Evolutionary conservation across 1,140 invertebrate species (phyloP).

Genomic region (Drosophila pallidifrons): DNA sequence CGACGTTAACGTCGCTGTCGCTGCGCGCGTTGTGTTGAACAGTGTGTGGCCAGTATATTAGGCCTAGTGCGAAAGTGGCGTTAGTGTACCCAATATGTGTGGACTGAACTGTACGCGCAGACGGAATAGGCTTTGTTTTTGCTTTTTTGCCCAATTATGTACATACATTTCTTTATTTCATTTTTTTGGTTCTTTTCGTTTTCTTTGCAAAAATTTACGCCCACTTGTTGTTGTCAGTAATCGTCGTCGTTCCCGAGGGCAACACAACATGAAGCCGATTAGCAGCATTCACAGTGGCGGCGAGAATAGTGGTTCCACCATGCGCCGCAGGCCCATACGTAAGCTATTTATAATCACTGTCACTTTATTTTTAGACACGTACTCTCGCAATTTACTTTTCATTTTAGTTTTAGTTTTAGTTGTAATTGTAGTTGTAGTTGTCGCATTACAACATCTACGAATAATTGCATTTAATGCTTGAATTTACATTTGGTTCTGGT

Average conservation of each 20-base stretch:
- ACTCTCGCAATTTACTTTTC: slow-evolving; percentile 29
- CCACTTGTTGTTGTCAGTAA: slow-evolving; percentile 46
- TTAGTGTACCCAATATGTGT: slow-evolving; percentile 37
- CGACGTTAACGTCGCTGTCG: not conserved
- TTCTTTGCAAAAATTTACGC: slow-evolving; percentile 58
- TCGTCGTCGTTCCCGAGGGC: slow-evolving; percentile 35
- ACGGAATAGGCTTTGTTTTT: slow-evolving; percentile 26
- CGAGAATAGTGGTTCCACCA: slow-evolving; percentile 68
- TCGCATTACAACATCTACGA: slow-evolving; percentile 28
- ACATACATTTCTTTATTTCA: slow-evolving; percentile 30
- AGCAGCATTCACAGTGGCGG: slow-evolving; percentile 66
- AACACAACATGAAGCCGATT: slow-evolving; percentile 61
- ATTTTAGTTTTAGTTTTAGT: slow-evolving; percentile 32
- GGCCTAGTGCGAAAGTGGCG: not conserved
- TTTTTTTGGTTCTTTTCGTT: slow-evolving; percentile 67
- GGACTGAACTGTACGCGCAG: slow-evolving; percentile 22
- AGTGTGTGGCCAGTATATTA: slow-evolving; percentile 21
- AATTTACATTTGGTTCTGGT: slow-evolving; percentile 6
- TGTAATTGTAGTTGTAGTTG: slow-evolving; percentile 19
- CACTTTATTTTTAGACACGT: slow-evolving; percentile 38
- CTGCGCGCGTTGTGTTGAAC: slow-evolving; percentile 5
- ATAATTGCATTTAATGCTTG: slow-evolving; percentile 22
- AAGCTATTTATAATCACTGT: slow-evolving; percentile 72
- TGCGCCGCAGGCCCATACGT: slow-evolving; percentile 79
- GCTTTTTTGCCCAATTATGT: slow-evolving; percentile 31